phyloP scores from a whole-genome alignment of 2,888 invertebrate species.

The Polymixis lichenea region DNA sequence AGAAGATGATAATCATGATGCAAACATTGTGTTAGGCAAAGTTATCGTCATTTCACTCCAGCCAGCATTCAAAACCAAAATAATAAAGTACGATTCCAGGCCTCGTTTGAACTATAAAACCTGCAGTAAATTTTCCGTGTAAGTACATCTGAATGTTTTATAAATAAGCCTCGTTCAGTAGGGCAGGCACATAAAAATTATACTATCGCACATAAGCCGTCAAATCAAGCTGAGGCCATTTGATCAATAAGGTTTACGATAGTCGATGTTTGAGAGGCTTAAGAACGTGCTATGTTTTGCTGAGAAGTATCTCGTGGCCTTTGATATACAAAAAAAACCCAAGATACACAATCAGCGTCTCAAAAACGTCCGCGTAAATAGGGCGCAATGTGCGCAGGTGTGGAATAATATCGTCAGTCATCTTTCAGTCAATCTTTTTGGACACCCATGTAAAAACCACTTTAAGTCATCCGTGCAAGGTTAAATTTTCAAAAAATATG shows the following conservation, averaged over 20 bases:
- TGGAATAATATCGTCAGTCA: too few species aligned
- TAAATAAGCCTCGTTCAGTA: conserved; percentile 25
- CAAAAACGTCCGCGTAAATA: too few species aligned
- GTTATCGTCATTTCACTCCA: background rate
- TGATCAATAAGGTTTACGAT: conserved; percentile 43
- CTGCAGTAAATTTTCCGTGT: background rate
- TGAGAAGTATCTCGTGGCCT: background rate
- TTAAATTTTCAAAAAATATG: too few species aligned
- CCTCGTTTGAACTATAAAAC: conserved; percentile 8
- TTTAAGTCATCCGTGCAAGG: too few species aligned
- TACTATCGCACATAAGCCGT: conserved; percentile 17
- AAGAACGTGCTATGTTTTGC: background rate
- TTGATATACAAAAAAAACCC: too few species aligned
- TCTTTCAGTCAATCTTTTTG: too few species aligned
- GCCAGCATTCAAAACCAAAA: background rate
- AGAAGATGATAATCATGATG: too few species aligned
- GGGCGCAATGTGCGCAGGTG: too few species aligned
- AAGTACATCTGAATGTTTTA: conserved; percentile 41
- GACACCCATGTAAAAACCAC: too few species aligned
- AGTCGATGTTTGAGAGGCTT: background rate
- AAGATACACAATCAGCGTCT: too few species aligned
- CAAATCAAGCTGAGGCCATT: conserved; percentile 27
- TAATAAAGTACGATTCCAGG: background rate
- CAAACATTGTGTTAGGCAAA: too few species aligned
- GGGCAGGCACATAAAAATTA: conserved; percentile 35